phyloP scores from a whole-genome alignment of 2,888 invertebrate genomes.

The Drosophila koepferae region DNA sequence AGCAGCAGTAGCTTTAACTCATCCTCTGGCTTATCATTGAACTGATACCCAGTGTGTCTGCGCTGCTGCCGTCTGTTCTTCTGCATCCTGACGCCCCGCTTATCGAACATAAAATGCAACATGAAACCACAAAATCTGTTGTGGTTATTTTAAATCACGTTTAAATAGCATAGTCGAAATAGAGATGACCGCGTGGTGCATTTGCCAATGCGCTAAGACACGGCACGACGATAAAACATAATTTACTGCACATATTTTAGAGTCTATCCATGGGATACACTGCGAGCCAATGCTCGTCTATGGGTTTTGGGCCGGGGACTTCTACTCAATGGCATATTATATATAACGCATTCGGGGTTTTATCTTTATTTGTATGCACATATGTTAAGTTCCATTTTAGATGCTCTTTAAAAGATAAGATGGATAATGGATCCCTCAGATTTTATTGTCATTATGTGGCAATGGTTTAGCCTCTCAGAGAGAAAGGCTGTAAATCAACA shows the following conservation, averaged over 20 bases:
- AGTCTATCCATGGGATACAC: background rate
- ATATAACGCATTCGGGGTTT: no score
- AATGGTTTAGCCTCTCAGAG: no score
- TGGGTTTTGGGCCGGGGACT: no score
- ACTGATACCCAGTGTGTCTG: slow-evolving; percentile 39
- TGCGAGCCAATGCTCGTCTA: no score
- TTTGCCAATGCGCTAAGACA: background rate
- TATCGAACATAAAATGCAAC: slow-evolving; percentile 73
- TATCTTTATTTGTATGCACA: no score
- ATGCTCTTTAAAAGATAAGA: no score
- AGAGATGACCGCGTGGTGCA: slow-evolving; percentile 8
- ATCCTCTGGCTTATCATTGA: slow-evolving; percentile 19
- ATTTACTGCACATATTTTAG: background rate
- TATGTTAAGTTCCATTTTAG: no score
- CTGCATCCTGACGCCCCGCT: slow-evolving; percentile 46
- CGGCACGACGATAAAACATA: background rate
- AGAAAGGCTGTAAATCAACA: no score
- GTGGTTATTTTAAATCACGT: slow-evolving; percentile 76
- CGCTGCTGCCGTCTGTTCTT: slow-evolving; percentile 26
- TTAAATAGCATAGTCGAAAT: slow-evolving; percentile 52
- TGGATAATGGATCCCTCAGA: no score
- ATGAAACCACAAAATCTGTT: slow-evolving; percentile 76
- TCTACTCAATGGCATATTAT: no score
- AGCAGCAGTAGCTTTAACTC: slow-evolving; percentile 18
- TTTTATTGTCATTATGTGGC: no score